A percentile compares a stretch with the other conserved stretches of the same genome.
Conservation (phyloP, 2,888 invertebrate species). For the Himalopsyche anomala region DNA sequence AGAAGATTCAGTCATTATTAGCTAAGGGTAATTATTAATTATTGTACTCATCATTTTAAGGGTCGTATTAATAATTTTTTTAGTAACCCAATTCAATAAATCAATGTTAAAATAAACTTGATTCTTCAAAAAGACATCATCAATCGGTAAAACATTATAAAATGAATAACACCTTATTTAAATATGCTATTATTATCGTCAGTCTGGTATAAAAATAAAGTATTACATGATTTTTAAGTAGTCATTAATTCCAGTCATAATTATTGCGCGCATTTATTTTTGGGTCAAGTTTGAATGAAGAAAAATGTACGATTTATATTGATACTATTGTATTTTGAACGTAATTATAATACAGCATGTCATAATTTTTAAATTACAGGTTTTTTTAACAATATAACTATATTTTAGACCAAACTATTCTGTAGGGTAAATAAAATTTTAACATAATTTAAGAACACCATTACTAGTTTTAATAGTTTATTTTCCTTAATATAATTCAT, state of each 20-base stretch:
- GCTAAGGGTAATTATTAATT: background rate
- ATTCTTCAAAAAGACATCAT: background rate
- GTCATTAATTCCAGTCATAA: background rate
- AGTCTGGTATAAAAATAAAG: background rate
- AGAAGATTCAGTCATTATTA: too few species aligned
- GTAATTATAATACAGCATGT: background rate
- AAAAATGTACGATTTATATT: background rate
- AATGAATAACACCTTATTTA: background rate
- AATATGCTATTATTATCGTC: background rate
- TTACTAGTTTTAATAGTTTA: too few species aligned
- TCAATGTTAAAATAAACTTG: background rate
- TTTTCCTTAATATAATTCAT: too few species aligned
- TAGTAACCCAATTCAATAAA: background rate
- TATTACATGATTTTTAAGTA: background rate
- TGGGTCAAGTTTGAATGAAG: conserved; percentile 1
- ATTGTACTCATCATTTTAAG: background rate
- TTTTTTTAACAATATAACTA: too few species aligned
- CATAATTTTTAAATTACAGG: background rate
- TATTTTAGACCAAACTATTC: too few species aligned
- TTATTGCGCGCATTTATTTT: background rate
- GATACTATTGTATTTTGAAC: background rate
- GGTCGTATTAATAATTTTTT: background rate
- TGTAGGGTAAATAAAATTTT: too few species aligned
- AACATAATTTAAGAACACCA: too few species aligned
- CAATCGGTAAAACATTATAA: background rate